Base-by-base conservation (phyloP, 2,797 vertebrate genomes). In the Balearica regulorum region DNA sequence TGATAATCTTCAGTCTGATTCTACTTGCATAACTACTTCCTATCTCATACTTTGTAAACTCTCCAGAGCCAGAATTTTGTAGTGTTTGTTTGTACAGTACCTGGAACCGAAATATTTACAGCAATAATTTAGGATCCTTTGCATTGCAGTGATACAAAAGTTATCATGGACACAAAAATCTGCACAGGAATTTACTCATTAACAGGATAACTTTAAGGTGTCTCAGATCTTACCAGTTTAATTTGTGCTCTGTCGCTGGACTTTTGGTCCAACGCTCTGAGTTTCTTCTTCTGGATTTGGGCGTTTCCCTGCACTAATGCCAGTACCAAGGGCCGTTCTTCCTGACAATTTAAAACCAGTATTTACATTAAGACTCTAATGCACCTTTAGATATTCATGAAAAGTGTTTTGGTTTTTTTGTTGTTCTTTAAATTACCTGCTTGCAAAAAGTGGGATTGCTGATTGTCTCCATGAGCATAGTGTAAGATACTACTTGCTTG, bases 161-260 rank as follows among this genome's bases (percentile, higher is more conserved):
- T 51, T 81, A 93, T 10, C 55, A 87, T 3, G 77, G 65, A 81
- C 76, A 83, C 33, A 89, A 76, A 76, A 65, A 82, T 12, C 66
- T 60, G 43, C 44, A 91, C 51, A 92, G 37, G 62, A 73, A 61
- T 89, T 93, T 21, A 87, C 46, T 84, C 44, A 87, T 66, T 49
- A 84, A 82, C 51, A 77, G 55, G 53, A 24, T 51, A 84, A 70
- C 33, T 91, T 92, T 55, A 94, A 89, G 44, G 60, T 77, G 65
- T 89, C 58, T 93, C 75, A 82, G 62, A 79, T 95, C 96, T 98
- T 97, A 98, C 98, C 97, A 97, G 96, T 89, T 96, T 97, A 98
- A 93, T 98, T 98, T 96, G 97, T 98, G 97, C 98, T 98, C 95
- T 98, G 98, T 95, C 98, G 98, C 97, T 98, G 98, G 97, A 98